A percentile compares a stretch with the other conserved stretches of the same genome.
Conservation (phyloP, 30 jellyfish, hydroid and myxozoan genomes). For the Pelagia noctiluca region DNA sequence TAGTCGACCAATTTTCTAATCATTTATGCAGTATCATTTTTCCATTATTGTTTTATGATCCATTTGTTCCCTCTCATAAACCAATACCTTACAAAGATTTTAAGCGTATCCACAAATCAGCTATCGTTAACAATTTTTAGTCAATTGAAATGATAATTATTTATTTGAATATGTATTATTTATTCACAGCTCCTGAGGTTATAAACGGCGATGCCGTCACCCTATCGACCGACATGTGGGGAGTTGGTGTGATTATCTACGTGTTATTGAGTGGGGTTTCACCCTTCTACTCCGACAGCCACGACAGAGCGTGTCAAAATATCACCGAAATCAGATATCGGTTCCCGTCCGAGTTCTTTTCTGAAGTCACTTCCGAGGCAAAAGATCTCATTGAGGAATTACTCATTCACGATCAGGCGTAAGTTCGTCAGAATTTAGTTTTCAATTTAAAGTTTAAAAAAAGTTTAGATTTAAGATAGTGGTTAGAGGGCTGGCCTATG, state of each 20-base stretch:
- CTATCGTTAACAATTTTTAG: no score
- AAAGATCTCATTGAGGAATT: conserved; percentile 94
- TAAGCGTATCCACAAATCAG: no score
- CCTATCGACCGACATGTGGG: conserved; percentile 93
- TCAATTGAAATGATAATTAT: background rate
- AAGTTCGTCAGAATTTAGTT: no score
- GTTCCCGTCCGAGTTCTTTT: conserved; percentile 92
- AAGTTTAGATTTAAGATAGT: no score
- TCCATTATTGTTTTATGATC: no score
- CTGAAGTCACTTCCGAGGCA: conserved; percentile 89
- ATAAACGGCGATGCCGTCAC: conserved; percentile 85
- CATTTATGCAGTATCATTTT: no score
- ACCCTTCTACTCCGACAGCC: conserved; percentile 96
- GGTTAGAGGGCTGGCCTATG: no score
- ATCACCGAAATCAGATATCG: conserved; percentile 91
- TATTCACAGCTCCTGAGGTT: conserved; percentile 90
- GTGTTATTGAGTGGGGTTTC: conserved; percentile 97
- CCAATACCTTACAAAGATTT: no score
- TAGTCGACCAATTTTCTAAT: no score
- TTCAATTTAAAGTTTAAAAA: no score
- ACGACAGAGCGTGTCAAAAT: conserved; percentile 90
- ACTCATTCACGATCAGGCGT: conserved; percentile 91
- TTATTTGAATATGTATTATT: background rate
- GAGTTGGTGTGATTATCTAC: conserved; percentile 96
- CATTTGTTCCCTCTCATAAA: no score